A percentile compares a stretch with the other conserved stretches of the same genome.
phyloP scores from a whole-genome alignment of 2,113 vertebrate genomes.

The Apaloderma vittatum region DNA sequence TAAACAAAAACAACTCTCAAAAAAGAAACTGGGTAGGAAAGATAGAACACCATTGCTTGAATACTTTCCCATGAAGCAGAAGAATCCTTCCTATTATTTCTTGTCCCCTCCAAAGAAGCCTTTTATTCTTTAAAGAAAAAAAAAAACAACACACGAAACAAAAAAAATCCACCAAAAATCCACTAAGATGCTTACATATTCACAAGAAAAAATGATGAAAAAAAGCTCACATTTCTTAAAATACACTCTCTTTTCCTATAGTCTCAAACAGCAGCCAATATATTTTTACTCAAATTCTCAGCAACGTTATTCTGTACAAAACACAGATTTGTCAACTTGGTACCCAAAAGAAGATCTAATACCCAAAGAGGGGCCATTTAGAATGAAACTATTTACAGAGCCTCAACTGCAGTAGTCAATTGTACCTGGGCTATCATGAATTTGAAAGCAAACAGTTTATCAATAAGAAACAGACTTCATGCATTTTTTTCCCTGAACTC shows the following conservation, averaged over 20 bases:
- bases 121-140: neutral
- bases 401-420: neutral
- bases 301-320: neutral
- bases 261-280: neutral
- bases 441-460: neutral
- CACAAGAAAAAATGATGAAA: neutral
- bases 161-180: fast-evolving
- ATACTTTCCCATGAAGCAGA: neutral
- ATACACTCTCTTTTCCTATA: neutral
- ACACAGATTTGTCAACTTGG: neutral
- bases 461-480: neutral
- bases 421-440: neutral
- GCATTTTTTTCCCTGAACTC: neutral
- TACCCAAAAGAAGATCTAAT: neutral
- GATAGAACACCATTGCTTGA: neutral
- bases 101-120: neutral
- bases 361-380: neutral
- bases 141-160: neutral
- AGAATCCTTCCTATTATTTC: neutral
- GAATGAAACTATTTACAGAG: neutral
- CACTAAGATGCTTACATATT: neutral
- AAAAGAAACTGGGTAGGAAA: neutral
- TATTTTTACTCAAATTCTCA: neutral
- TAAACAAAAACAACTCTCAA: neutral
- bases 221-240: neutral